Evolutionary conservation across 1,140 invertebrate species (phyloP), one percentile per base, ranked within the genome.

Genomic region (Meloidogyne floridensis): DNA sequence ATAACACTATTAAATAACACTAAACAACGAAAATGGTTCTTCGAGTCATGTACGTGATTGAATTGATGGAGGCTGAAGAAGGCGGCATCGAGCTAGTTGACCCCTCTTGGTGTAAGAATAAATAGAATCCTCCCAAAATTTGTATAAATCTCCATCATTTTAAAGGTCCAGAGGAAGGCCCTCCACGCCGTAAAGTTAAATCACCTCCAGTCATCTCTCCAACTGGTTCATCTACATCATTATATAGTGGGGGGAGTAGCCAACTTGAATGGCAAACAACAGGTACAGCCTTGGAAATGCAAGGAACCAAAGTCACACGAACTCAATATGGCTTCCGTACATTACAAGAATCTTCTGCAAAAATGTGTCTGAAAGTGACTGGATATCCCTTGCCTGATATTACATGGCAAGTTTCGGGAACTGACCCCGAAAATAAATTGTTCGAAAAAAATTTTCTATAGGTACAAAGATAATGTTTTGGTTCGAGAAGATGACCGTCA

Each of bases 381-480:
- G 97, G 96, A 79, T 98, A 94, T 90, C 97, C 97, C 9, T 95
- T 95, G 90, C 96, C 96, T 11, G 93, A 94, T 75, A 93, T 98
- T 59, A 93, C 93, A 59, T 97, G 95, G 86, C 82, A 42, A 77
- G 65, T 80, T 20, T 81, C 15, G 81, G n/a, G 53, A 80, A 42
- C 65, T 59, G 53, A 15, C 81, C 6, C 72, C 82, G 51, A 43
- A 82, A 43, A 82, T 82, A n/a, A 75, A 7, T 73, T 73, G n/a
- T 69, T 69, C 15, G 10, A 65, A n/a, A 53, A 75, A 42, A 32
- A 32, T 32, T 15, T 81, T 84, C 18, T 53, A 80, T 87, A 97
- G 95, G 91, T 96, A 92, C 90, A 96, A 96, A 90, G 93, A 97
- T 89, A 93, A 93, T 65, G 92, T 93, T 69, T 92, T 93, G 85